Base-by-base conservation (phyloP, 2,888 invertebrate species). In the Agriopis aurantiaria region DNA sequence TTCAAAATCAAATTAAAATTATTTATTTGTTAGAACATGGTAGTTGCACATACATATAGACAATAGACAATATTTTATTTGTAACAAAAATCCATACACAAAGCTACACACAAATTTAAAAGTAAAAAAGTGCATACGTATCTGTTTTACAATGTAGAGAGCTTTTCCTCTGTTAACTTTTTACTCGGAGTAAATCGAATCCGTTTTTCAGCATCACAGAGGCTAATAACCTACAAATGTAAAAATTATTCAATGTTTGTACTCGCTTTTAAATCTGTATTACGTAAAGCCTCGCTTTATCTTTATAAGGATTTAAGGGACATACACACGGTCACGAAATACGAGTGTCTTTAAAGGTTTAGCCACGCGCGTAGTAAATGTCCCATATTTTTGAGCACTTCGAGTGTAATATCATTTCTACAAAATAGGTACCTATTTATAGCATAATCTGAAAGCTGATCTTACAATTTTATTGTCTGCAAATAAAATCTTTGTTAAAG, bases 241-340 rank as follows among this genome's bases (percentile, higher is more conserved):
- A 14, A 41, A 65, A 72, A 61, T 72, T 71, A 70, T 72, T 57
- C 57, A 61, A 66, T 64, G 56, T 68, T 33, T 61, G 49, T 60
- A 58, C 61, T 61, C 69, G 45, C 60, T 48, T 56, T 69, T 65
- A 68, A 67, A 75, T 69, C 67, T 65, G 68, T 43, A 61, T 67
- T 61, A 61, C 53, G 59, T 57, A 63, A 68, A 63, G 62, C 65
- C 60, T 51, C 68, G 12, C 48, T 71, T 73, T 73, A 68, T 72
- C 66, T 65, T 61, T 58, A 73, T 58, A 53, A 51, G 60, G 69
- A 63, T 65, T 71, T 68, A 65, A 63, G 69, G 58, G 51, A 17
- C 43, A 11, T 23, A 66, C 59, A 59, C 56, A 63, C 63, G 71
- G 64, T 46, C 46, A 48, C 55, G 45, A 65, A 58, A 51, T 61